Evolutionary conservation across 2,113 vertebrate species (phyloP).

Genomic region (Corythoichthys haematopterus): DNA sequence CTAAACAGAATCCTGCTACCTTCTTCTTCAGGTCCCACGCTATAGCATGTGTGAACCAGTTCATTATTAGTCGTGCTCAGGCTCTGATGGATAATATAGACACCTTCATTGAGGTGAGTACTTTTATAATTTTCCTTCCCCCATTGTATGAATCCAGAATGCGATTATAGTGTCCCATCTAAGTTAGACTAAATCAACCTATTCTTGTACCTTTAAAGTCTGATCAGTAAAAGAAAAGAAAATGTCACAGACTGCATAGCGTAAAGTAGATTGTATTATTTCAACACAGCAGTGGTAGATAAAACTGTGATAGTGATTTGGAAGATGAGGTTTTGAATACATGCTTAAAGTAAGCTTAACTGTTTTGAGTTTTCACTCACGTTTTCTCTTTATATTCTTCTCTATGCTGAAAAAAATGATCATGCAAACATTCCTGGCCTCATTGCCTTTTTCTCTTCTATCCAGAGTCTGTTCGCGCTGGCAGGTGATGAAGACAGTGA

Average conservation of each 20-base stretch:
- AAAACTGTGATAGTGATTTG: too few species aligned
- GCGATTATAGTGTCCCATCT: neutral
- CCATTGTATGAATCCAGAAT: neutral
- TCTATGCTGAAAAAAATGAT: neutral
- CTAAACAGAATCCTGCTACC: neutral
- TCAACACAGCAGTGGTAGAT: too few species aligned
- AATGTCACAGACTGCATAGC: too few species aligned
- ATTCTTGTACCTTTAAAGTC: neutral
- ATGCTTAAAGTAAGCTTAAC: too few species aligned
- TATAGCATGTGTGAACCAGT: slow-evolving; percentile 93
- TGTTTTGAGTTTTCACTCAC: too few species aligned
- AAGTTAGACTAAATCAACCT: neutral
- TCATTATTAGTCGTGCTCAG: slow-evolving; percentile 91
- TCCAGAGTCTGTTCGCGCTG: slow-evolving; percentile 86
- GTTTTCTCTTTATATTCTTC: too few species aligned
- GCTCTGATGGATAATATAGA: slow-evolving; percentile 96
- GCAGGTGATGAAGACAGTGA: slow-evolving; percentile 89
- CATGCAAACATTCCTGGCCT: neutral
- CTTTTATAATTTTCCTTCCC: neutral
- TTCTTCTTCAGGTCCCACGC: slow-evolving; percentile 80
- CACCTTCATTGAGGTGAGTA: slow-evolving; percentile 88
- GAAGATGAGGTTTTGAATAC: too few species aligned
- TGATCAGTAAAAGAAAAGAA: neutral
- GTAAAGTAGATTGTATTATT: too few species aligned
- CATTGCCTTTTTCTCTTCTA: neutral